Base-by-base conservation (phyloP, 2,888 invertebrate species). In the Copidosoma aretas region DNA sequence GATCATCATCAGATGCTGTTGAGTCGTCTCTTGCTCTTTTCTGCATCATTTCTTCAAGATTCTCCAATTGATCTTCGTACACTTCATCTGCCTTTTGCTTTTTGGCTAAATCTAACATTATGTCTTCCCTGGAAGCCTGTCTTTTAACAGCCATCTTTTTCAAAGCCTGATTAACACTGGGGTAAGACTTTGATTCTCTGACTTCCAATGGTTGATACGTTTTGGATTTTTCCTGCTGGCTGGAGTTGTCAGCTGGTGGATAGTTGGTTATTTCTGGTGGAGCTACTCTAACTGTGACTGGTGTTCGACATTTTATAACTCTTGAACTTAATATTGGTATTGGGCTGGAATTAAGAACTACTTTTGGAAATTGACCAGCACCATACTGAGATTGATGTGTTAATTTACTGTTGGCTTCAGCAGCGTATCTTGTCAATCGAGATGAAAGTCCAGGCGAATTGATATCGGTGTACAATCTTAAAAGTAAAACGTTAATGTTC, bases 331-430 rank as follows among this genome's bases (percentile, higher is more conserved):
- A 73, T 43, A 82, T 17, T 17, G 83, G 83, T 8, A 75, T 73
- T 4, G 82, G 79, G 71, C 74, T 79, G 1, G 79, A 78, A 57
- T 79, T 74, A 1, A 84, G 73, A 77, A 83, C 83, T 4, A 82
- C 79, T 73, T 78, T 79, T 32, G 83, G 83, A 76, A 83, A 83
- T 49, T 83, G 82, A 0, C 83, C 83, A 15, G 79, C 73, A 3
- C 75, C 75, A 63, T 84, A 84, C 32, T 81, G 82, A 19, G 81
- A 73, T 41, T 82, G 83, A 71, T 80, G 79, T 2, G 76, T 78
- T 41, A 83, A 72, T 67, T 79, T 82, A 19, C 57, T 77, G 58
- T 75, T 82, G 1, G 80, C 80, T 73, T 83, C 82, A 0, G 78
- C 73, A 1, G 83, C 83, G 61, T 84, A 84, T 67, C 81, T 83